These are phyloP conservation scores for Eilema depressum DNA, from an alignment of 2,888 invertebrate species.

Conservation along the genomic window DNA sequence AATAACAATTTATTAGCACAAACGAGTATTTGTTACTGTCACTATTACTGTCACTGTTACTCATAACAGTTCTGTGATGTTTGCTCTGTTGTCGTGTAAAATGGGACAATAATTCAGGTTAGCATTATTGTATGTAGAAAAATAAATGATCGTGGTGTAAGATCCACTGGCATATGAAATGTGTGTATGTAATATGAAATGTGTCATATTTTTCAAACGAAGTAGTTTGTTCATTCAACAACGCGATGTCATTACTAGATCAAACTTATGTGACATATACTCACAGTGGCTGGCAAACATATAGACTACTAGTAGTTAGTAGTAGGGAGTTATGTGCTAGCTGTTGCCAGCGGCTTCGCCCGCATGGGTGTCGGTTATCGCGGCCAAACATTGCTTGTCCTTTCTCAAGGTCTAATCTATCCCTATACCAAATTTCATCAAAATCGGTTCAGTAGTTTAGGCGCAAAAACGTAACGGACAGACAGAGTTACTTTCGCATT, in stretches of 20 bases:
- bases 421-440: too few relatives aligned
- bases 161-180: not conserved
- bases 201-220: not conserved
- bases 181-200: not conserved
- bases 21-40: constrained; percentile 4
- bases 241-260: not conserved
- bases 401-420: too few relatives aligned
- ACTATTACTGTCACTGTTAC: constrained; percentile 9
- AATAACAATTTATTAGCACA: constrained; percentile 4
- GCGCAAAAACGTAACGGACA: too few relatives aligned
- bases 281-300: too few relatives aligned
- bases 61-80: not conserved
- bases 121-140: not conserved
- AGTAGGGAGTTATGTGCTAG: too few relatives aligned
- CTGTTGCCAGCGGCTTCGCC: too few relatives aligned
- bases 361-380: too few relatives aligned
- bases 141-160: not conserved
- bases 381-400: too few relatives aligned
- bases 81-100: not conserved
- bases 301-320: too few relatives aligned
- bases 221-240: not conserved
- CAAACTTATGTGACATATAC: not conserved
- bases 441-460: too few relatives aligned
- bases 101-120: not conserved
- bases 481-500: too few relatives aligned